Percentiles rank a stretch among this genome's conserved stretches.
Conservation (phyloP, 2,888 invertebrate genomes). For the Beris morrisii region DNA sequence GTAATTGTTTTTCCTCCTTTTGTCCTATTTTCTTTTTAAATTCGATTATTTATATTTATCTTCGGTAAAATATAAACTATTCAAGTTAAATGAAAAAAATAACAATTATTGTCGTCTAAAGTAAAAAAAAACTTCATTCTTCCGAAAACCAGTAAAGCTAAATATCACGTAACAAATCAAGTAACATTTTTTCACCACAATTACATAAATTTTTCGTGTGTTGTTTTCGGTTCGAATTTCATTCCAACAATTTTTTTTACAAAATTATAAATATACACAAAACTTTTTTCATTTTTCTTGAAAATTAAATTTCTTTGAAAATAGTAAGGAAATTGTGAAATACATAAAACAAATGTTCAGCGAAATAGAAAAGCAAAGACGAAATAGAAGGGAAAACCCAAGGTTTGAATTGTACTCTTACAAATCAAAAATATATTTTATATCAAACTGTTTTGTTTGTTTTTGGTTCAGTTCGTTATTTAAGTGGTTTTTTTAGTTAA, state of each 20-base stretch:
- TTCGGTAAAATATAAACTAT: constrained; percentile 9
- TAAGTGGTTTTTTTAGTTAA: too few species aligned
- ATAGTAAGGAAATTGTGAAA: background rate
- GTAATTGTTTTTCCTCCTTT: constrained; percentile 22
- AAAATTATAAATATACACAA: background rate
- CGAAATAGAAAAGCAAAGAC: background rate
- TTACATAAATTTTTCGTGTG: too few species aligned
- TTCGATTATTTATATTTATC: constrained; percentile 26
- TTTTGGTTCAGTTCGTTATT: background rate
- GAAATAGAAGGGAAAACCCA: background rate
- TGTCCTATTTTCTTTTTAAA: constrained; percentile 9
- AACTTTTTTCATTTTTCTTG: background rate
- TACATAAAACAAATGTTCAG: background rate
- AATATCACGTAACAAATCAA: too few species aligned
- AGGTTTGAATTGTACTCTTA: background rate
- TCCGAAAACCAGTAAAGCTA: too few species aligned
- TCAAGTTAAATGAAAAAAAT: background rate
- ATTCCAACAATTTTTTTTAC: background rate
- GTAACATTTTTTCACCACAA: background rate
- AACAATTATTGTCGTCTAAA: too few species aligned
- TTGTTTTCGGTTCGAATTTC: background rate
- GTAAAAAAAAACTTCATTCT: too few species aligned
- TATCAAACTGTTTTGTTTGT: background rate
- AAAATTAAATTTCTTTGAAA: background rate
- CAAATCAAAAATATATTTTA: constrained; percentile 2